Evolutionary conservation across 2,888 invertebrate genomes (phyloP).

Genomic region (Callinectes sapidus): DNA sequence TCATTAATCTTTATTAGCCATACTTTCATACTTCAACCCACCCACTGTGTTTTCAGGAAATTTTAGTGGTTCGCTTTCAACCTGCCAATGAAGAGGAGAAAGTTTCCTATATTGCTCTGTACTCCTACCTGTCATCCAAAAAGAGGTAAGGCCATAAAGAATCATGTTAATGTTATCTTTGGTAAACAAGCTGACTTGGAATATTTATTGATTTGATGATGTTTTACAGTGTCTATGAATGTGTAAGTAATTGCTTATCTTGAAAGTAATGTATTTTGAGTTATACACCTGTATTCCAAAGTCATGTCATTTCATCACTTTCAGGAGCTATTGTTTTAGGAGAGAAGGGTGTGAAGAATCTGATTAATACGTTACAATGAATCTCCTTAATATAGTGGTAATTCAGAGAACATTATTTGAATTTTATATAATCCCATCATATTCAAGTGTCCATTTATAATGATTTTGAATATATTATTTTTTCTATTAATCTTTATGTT

Average conservation of each 20-base stretch:
- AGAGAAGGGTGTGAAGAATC: not conserved
- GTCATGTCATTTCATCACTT: not conserved
- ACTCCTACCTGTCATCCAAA: constrained; percentile 90
- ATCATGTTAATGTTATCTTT: not conserved
- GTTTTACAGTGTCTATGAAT: not conserved
- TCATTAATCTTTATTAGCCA: not conserved
- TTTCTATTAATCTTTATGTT: not conserved
- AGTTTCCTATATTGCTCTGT: constrained; percentile 88
- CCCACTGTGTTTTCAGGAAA: constrained; percentile 79
- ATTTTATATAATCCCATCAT: no score
- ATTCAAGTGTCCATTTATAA: no score
- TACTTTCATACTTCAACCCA: not conserved
- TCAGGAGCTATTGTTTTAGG: not conserved
- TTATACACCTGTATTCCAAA: not conserved
- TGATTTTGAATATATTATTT: not conserved
- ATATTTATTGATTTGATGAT: not conserved
- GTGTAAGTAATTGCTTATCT: not conserved
- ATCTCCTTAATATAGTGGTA: not conserved
- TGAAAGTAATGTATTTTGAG: not conserved
- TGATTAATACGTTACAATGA: not conserved
- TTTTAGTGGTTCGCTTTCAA: constrained; percentile 87
- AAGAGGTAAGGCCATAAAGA: constrained; percentile 79
- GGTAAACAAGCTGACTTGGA: not conserved
- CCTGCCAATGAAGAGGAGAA: constrained; percentile 90
- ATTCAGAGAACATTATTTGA: no score